Conservation (phyloP, 2,113 vertebrate species). For the Corythaeola cristata region DNA sequence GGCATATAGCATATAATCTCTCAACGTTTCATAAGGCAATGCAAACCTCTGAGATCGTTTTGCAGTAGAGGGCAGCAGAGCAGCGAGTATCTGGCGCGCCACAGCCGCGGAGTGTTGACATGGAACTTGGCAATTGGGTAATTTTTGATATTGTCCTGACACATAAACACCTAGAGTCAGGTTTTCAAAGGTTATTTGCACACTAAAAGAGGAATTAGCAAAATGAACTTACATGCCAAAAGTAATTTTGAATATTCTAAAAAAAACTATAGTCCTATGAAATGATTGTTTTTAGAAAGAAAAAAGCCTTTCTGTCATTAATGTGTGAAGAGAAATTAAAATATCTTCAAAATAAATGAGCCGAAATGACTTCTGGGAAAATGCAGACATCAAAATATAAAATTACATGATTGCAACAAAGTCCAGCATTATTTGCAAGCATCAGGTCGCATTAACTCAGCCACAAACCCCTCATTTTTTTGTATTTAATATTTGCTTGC, state of each 20-base stretch:
- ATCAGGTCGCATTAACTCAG: neutral
- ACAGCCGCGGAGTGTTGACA: neutral
- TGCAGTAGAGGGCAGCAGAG: constrained; percentile 92
- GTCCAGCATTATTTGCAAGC: neutral
- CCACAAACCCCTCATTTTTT: rapidly evolving
- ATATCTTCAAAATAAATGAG: neutral
- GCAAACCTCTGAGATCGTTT: neutral
- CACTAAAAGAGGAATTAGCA: constrained; percentile 80
- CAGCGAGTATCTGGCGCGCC: constrained; percentile 49
- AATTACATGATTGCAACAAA: neutral
- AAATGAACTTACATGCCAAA: constrained; percentile 75
- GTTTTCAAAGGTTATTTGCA: constrained; percentile 76
- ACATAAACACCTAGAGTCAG: constrained; percentile 78
- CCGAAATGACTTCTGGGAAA: neutral
- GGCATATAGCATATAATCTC: neutral
- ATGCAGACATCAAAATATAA: neutral
- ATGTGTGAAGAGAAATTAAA: neutral
- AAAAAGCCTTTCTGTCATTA: neutral
- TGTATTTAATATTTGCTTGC: neutral
- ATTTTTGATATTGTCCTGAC: constrained; percentile 74
- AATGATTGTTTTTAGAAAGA: neutral
- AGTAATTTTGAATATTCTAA: constrained; percentile 76
- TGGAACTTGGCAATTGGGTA: constrained; percentile 61
- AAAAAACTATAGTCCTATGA: constrained; percentile 1
- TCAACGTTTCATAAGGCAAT: neutral